Evolutionary conservation across 30 jellyfish, hydroid and myxozoan species (phyloP).

Genomic region (Rhopilema esculentum): DNA sequence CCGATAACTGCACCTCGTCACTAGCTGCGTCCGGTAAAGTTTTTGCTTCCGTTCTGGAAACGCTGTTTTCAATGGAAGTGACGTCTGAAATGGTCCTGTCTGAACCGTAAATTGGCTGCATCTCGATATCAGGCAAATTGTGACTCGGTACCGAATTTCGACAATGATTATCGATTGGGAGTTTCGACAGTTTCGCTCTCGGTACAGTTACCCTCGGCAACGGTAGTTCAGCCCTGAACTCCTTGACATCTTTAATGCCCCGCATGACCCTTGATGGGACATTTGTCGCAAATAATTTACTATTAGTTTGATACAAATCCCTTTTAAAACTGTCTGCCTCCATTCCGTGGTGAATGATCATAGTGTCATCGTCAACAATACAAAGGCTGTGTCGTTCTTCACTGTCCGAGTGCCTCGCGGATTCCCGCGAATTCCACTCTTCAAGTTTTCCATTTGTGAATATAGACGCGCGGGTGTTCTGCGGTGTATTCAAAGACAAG

Average conservation of each 20-base stretch:
- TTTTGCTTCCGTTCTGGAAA: not conserved
- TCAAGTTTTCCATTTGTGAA: slow-evolving; percentile 1
- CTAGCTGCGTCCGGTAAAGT: not conserved
- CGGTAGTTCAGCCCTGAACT: slow-evolving; percentile 32
- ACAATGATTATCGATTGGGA: slow-evolving; percentile 67
- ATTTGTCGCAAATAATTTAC: not conserved
- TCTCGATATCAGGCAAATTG: slow-evolving; percentile 47
- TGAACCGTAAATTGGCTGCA: slow-evolving; percentile 71
- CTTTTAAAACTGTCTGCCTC: not conserved
- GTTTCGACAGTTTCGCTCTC: slow-evolving; percentile 23
- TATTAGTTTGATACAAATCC: not conserved
- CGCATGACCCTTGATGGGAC: not conserved
- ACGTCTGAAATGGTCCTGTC: slow-evolving; percentile 32
- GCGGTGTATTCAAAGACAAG: slow-evolving; percentile 42
- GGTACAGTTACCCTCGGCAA: slow-evolving; percentile 76
- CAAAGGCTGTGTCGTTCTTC: slow-evolving; percentile 7
- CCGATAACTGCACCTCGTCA: slow-evolving; percentile 27
- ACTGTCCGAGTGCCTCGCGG: not conserved
- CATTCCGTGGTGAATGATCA: slow-evolving; percentile 5
- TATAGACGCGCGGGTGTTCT: slow-evolving; percentile 51
- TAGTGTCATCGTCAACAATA: slow-evolving; percentile 3
- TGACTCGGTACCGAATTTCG: slow-evolving; percentile 61
- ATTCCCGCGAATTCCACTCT: not conserved
- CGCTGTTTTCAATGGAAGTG: not conserved
- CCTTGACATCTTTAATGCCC: not conserved